Base-by-base conservation (phyloP, 2,888 invertebrate species). In the Aquatica leii region DNA sequence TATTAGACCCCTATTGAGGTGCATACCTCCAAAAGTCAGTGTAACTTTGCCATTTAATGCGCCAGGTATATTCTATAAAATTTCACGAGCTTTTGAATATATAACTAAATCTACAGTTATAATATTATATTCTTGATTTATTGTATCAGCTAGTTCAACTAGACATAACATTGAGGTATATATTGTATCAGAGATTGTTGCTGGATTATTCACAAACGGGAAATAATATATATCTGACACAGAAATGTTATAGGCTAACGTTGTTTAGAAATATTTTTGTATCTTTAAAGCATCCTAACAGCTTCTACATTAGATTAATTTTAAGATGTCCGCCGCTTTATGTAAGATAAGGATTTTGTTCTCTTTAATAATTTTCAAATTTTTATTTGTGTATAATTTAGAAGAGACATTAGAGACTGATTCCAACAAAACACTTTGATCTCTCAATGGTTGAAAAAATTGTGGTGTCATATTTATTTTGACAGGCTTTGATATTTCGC, bases 401-500 rank as follows among this genome's bases (percentile, higher is more conserved):
- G 31, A 31, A 31, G 31, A 31, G 4, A 6, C 31, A 31, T 31
- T 31, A 31, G 9, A 6, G 5, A 4, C 4, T 9, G 4, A 6
- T 31, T 4, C 4, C 9, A 4, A 6, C 9, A 6, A 6, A 31
- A n/a, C n/a, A n/a, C n/a, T n/a, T n/a, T n/a, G n/a, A n/a, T n/a
- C n/a, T n/a, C n/a, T n/a, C n/a, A n/a, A 31, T 31, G 31, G 31
- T 31, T 31, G 31, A n/a, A 9, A 31, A 31, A 31, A 12, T 37
- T 37, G 37, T 37, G n/a, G 5, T 37, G 12, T 8, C 37, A 37
- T 11, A 37, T n/a, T 37, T 37, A 5, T 37, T 37, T 37, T 8
- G 37, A 12, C 8, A 11, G 8, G 41, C 14, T 14, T 60, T 59
- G 2, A 61, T 61, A 24, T 65, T 65, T 53, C 57, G 56, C 49